A percentile compares a stretch with the other conserved stretches of the same genome.
These are phyloP conservation scores for Odontophorus gujanensis DNA, from an alignment of 2,113 vertebrate genomes.

Conservation along the genomic window DNA sequence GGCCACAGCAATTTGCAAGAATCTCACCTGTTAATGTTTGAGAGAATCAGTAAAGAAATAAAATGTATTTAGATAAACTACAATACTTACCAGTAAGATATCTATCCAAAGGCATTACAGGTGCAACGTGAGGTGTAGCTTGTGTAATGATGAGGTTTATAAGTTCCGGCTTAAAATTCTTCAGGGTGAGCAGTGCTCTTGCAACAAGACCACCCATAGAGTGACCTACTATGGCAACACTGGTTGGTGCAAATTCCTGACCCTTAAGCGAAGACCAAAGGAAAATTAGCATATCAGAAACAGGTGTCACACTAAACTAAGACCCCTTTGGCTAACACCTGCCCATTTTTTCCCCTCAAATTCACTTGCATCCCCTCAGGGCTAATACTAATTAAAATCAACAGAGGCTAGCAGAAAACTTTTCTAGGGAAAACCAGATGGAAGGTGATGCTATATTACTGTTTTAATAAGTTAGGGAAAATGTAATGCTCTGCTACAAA, in stretches of 20 bases:
- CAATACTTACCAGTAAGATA: slow-evolving; percentile 85
- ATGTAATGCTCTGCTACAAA: neutral
- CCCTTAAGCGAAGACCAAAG: slow-evolving; percentile 74
- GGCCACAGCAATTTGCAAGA: neutral
- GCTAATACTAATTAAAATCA: neutral
- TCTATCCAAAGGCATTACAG: slow-evolving; percentile 90
- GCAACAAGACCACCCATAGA: slow-evolving; percentile 99
- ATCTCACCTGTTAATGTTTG: neutral
- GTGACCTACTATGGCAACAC: slow-evolving; percentile 92
- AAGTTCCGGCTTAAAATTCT: slow-evolving; percentile 88
- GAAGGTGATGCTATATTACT: neutral
- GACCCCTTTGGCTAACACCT: neutral
- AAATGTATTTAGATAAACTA: neutral
- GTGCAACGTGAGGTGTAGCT: slow-evolving; percentile 93
- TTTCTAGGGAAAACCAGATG: neutral
- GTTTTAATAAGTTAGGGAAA: neutral
- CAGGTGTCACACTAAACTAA: neutral
- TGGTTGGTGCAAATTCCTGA: slow-evolving; percentile 83
- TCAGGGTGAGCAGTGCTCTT: slow-evolving; percentile 90
- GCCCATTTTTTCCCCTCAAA: rapidly evolving
- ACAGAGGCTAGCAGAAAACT: neutral
- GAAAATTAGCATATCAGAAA: neutral
- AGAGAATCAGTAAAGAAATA: neutral
- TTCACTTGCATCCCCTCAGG: neutral
- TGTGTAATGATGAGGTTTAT: slow-evolving; percentile 94